Conservation (phyloP, 2,888 invertebrate genomes). For the Bhutanitis thaidina region DNA sequence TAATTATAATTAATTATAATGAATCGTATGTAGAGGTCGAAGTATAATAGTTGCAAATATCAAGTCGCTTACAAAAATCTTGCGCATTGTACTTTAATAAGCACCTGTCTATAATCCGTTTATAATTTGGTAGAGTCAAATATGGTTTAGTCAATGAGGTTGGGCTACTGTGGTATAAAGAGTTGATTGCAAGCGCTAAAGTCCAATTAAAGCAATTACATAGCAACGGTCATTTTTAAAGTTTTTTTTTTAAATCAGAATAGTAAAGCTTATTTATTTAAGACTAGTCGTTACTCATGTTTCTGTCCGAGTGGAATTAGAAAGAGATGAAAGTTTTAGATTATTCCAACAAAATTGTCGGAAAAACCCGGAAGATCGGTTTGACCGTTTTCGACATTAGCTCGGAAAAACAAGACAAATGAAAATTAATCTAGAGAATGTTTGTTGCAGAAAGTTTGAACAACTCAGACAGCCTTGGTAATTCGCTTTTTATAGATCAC, state of each 20-base stretch:
- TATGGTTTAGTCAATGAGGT: neutral
- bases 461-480: neutral
- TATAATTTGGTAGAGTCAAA: conserved; percentile 13
- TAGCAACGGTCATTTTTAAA: neutral
- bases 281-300: too few relatives aligned
- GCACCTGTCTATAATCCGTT: conserved; percentile 10
- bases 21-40: conserved; percentile 26
- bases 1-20: conserved; percentile 36
- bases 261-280: too few relatives aligned
- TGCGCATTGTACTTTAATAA: conserved; percentile 14
- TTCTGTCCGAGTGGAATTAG: too few relatives aligned
- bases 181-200: conserved; percentile 1
- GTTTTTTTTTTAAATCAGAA: too few relatives aligned
- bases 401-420: too few relatives aligned
- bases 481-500: neutral
- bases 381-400: too few relatives aligned
- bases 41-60: conserved; percentile 25
- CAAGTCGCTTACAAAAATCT: conserved; percentile 9
- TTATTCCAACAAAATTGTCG: too few relatives aligned
- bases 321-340: too few relatives aligned
- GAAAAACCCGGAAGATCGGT: too few relatives aligned
- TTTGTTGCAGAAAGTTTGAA: too few relatives aligned
- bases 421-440: too few relatives aligned
- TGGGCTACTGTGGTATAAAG: conserved; percentile 9
- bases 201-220: conserved; percentile 7